Evolutionary conservation across 53 echinoderm and acorn worm genomes (phyloP).

Genomic region (Stichopus horrens): DNA sequence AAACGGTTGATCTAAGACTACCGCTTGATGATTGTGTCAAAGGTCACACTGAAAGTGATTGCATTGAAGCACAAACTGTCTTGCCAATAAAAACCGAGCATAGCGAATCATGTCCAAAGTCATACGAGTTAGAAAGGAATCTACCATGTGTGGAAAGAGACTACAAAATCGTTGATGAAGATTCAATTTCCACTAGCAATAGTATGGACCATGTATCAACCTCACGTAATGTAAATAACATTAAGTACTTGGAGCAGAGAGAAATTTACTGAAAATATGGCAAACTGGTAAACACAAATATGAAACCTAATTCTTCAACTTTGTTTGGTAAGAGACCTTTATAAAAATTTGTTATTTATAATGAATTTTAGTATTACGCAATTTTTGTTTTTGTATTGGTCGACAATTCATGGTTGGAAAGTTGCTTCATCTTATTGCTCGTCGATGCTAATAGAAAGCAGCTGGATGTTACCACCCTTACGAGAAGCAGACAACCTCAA

Average conservation of each 20-base stretch:
- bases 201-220: neutral
- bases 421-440: too few species aligned
- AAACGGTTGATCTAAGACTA: conserved; percentile 41
- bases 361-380: too few species aligned
- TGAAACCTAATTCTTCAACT: too few species aligned
- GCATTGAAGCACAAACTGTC: conserved; percentile 23
- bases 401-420: too few species aligned
- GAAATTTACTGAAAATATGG: neutral
- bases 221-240: neutral
- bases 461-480: too few species aligned
- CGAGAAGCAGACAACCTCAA: too few species aligned
- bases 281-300: too few species aligned
- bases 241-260: neutral
- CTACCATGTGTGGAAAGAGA: conserved; percentile 18
- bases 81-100: conserved; percentile 20
- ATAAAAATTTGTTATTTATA: too few species aligned
- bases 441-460: too few species aligned
- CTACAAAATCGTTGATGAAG: conserved; percentile 3
- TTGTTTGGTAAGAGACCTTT: too few species aligned
- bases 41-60: neutral
- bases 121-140: neutral
- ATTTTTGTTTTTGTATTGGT: too few species aligned
- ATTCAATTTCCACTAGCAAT: neutral
- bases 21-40: neutral
- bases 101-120: neutral